These are phyloP conservation scores for Caretta caretta DNA, from an alignment of 2,113 vertebrate species.

Conservation along the genomic window DNA sequence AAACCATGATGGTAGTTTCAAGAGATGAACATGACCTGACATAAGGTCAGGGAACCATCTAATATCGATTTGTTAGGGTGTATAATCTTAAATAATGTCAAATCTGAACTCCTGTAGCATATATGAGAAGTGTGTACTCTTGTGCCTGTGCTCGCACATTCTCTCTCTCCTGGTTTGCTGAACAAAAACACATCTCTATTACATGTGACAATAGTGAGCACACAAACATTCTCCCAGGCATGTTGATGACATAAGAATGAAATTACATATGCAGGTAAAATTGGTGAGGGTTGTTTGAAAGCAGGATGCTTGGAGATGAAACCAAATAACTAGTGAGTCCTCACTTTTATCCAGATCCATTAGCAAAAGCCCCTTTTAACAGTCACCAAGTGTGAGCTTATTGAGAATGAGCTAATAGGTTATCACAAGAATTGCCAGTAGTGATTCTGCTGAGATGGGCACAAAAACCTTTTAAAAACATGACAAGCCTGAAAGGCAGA, in stretches of 20 bases:
- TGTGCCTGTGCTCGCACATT: not conserved
- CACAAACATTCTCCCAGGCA: not conserved
- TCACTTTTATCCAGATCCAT: not conserved
- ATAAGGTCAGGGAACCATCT: not conserved
- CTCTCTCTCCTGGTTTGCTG: not conserved
- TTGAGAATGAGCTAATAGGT: not conserved
- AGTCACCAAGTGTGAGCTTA: not conserved
- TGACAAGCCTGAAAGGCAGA: not conserved
- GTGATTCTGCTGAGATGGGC: not conserved
- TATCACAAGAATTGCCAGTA: too few species aligned
- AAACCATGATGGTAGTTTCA: not conserved
- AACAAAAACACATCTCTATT: not conserved
- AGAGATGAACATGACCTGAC: not conserved
- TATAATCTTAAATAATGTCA: not conserved
- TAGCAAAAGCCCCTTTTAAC: not conserved
- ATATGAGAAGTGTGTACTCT: not conserved
- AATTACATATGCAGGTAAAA: not conserved
- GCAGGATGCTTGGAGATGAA: not conserved
- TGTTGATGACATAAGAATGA: not conserved
- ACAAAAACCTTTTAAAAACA: not conserved
- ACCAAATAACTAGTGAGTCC: not conserved
- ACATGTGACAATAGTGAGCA: not conserved
- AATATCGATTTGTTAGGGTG: not conserved
- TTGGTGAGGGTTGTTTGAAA: not conserved
- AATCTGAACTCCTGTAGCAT: not conserved